phyloP scores from a whole-genome alignment of 1,140 invertebrate species.

The Ceratitis capitata region DNA sequence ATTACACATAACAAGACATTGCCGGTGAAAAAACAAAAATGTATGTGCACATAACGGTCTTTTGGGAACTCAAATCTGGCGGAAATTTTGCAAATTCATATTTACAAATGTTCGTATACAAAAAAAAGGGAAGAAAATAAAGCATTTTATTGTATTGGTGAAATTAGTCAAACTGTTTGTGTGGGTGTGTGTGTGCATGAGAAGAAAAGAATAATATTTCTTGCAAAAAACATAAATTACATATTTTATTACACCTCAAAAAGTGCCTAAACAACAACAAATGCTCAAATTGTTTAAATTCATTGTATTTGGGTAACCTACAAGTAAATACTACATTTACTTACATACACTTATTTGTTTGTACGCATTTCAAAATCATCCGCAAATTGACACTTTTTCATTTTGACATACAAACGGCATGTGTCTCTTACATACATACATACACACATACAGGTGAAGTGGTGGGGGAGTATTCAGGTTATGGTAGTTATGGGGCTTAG shows the following conservation, averaged over 20 bases:
- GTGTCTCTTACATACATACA: not conserved
- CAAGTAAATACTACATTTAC: constrained; percentile 3
- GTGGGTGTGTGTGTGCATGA: not conserved
- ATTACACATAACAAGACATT: not conserved
- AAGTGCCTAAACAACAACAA: not conserved
- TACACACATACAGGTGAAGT: not conserved
- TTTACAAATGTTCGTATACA: not conserved
- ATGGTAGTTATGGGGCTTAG: not conserved
- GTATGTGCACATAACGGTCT: not conserved
- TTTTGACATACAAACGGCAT: not conserved
- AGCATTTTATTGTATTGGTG: not conserved
- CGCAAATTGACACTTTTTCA: constrained; percentile 31
- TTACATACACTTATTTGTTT: not conserved
- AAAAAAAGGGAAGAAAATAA: not conserved
- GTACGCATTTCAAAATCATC: not conserved
- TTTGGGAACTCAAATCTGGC: not conserved
- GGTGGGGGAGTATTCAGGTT: no score
- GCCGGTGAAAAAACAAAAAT: not conserved
- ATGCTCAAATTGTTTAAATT: not conserved
- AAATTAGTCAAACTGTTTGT: not conserved
- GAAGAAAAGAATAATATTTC: not conserved
- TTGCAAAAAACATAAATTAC: not conserved
- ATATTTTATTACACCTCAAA: not conserved
- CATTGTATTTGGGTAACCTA: not conserved
- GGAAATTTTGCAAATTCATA: not conserved